Evolutionary conservation across 1,140 invertebrate genomes (phyloP).

Genomic region (Cataglyphis hispanica): DNA sequence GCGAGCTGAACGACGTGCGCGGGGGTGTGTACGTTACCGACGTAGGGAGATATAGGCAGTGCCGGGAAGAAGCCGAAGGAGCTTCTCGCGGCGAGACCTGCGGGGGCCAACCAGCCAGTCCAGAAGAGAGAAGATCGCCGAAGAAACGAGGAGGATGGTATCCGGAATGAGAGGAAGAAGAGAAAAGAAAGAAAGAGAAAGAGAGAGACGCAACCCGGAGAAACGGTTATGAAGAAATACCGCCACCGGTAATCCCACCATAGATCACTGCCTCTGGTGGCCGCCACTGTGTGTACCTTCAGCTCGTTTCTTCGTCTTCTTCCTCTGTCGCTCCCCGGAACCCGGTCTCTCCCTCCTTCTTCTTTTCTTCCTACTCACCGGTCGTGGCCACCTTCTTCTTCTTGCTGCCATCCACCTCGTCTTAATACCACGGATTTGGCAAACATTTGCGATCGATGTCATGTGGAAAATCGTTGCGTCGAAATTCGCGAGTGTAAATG

Average conservation of each 20-base stretch:
- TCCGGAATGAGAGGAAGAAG: slow-evolving; percentile 16
- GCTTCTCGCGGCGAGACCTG: slow-evolving; percentile 61
- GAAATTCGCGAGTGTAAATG: background rate
- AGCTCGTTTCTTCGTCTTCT: slow-evolving; percentile 77
- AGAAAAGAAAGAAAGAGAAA: slow-evolving; percentile 62
- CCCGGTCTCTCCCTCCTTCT: slow-evolving; percentile 47
- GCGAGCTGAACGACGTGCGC: slow-evolving; percentile 76
- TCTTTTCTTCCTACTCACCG: slow-evolving; percentile 47
- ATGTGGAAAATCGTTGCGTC: slow-evolving; percentile 6
- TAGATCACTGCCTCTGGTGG: slow-evolving; percentile 83
- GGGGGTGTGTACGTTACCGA: slow-evolving; percentile 67
- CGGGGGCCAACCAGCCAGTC: slow-evolving; percentile 34
- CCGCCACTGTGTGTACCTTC: slow-evolving; percentile 79
- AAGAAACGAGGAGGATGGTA: slow-evolving; percentile 27
- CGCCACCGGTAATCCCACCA: slow-evolving; percentile 84
- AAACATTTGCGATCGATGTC: slow-evolving; percentile 12
- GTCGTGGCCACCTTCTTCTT: background rate
- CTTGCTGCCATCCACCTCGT: slow-evolving; percentile 37
- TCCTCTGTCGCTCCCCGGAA: slow-evolving; percentile 12
- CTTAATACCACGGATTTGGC: slow-evolving; percentile 77
- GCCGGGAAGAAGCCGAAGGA: slow-evolving; percentile 65
- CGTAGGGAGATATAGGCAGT: slow-evolving; percentile 74
- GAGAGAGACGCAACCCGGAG: slow-evolving; percentile 73
- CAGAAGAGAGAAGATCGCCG: slow-evolving; percentile 52
- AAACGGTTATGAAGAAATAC: slow-evolving; percentile 86